phyloP scores from a whole-genome alignment of 2,797 vertebrate species.

The Novumbra hubbsi region DNA sequence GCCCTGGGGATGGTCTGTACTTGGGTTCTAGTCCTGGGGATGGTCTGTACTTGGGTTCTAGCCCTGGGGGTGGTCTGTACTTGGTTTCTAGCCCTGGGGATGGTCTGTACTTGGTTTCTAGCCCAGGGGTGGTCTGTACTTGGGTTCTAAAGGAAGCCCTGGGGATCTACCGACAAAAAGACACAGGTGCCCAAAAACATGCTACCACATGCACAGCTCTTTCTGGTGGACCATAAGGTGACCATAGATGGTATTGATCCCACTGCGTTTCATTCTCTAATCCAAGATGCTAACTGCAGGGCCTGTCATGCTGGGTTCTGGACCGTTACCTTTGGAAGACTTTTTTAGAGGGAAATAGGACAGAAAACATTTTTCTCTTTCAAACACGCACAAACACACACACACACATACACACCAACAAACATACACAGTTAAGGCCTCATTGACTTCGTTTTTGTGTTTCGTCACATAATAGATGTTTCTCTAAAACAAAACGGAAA shows the following conservation, averaged over 20 bases:
- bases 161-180: slow-evolving; percentile 44
- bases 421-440: no score
- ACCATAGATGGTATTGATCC: slow-evolving; percentile 54
- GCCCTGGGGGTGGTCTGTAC: slow-evolving; percentile 50
- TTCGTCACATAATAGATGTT: no score
- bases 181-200: slow-evolving; percentile 11
- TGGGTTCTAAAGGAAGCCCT: slow-evolving; percentile 52
- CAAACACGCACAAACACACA: no score
- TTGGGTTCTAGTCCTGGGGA: no score
- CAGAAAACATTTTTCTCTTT: slow-evolving; percentile 18
- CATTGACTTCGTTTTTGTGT: no score
- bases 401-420: no score
- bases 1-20: slow-evolving; percentile 51
- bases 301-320: slow-evolving; percentile 52
- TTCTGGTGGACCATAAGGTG: slow-evolving; percentile 42
- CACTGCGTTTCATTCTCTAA: slow-evolving; percentile 62
- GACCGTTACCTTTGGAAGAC: slow-evolving; percentile 56
- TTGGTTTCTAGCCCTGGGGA: no score
- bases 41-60: slow-evolving; percentile 57
- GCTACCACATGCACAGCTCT: background rate
- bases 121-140: slow-evolving; percentile 52
- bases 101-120: slow-evolving; percentile 58
- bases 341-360: slow-evolving; percentile 62
- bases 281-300: slow-evolving; percentile 52
- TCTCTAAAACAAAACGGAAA: no score